Conservation (phyloP, 2,113 vertebrate genomes). For the Limnothrissa miodon region DNA sequence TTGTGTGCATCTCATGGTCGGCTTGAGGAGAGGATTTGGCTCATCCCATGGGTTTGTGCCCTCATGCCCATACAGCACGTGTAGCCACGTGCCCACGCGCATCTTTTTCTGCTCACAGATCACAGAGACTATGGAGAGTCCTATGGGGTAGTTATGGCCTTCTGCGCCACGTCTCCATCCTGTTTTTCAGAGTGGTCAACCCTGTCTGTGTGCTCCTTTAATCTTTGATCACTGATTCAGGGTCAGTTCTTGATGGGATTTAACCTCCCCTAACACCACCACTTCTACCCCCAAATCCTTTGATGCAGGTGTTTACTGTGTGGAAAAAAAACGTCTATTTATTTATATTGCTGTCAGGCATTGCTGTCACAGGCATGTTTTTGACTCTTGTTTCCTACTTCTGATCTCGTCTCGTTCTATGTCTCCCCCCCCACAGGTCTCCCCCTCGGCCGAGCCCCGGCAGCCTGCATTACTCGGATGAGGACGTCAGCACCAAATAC, state of each 20-base stretch:
- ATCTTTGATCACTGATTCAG: neutral
- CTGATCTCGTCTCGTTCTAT: neutral
- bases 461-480: constrained; percentile 95
- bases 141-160: constrained; percentile 40
- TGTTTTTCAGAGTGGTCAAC: neutral
- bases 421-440: constrained; percentile 67
- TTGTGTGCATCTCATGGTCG: constrained; percentile 30
- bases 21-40: neutral
- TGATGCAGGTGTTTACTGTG: neutral
- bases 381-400: neutral
- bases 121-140: constrained; percentile 31
- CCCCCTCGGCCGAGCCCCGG: constrained; percentile 92
- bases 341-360: neutral
- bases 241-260: neutral
- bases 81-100: constrained; percentile 16
- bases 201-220: neutral
- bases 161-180: constrained; percentile 12
- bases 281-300: neutral
- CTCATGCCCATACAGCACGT: neutral
- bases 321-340: neutral
- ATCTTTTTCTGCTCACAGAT: constrained; percentile 37
- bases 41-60: neutral
- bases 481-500: constrained; percentile 93
- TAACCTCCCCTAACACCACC: too few species aligned
- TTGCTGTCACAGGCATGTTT: neutral